phyloP scores from a whole-genome alignment of 2,888 invertebrate species.

The Scelioninae gen. 1 region DNA sequence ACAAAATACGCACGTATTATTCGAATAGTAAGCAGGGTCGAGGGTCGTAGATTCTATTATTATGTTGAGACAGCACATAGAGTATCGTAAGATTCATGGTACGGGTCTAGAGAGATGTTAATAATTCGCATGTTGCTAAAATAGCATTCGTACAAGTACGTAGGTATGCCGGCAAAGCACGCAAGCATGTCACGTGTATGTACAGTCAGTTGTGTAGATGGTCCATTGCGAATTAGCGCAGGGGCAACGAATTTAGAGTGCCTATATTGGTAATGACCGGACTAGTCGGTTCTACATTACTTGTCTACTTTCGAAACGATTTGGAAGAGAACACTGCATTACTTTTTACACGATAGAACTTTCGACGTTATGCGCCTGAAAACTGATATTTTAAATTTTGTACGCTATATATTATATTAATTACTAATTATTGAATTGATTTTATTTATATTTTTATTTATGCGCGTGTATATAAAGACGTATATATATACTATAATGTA shows the following conservation, averaged over 20 bases:
- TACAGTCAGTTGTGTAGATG: conserved; percentile 56
- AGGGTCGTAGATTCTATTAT: conserved; percentile 68
- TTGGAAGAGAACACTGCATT: conserved; percentile 3
- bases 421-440: too few species aligned
- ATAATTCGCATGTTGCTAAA: conserved; percentile 74
- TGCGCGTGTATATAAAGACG: too few species aligned
- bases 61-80: conserved; percentile 56
- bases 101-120: conserved; percentile 72
- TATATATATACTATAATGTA: too few species aligned
- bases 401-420: too few species aligned
- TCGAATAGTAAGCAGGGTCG: conserved; percentile 45
- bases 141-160: conserved; percentile 71
- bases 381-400: too few species aligned
- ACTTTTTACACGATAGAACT: too few species aligned
- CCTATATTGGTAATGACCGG: conserved; percentile 65
- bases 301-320: conserved; percentile 41
- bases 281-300: conserved; percentile 27
- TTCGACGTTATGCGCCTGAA: too few species aligned
- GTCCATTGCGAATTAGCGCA: conserved; percentile 62
- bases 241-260: conserved; percentile 68
- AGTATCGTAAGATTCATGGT: conserved; percentile 49
- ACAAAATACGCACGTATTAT: conserved; percentile 1
- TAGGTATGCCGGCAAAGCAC: conserved; percentile 64
- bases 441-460: too few species aligned
- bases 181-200: conserved; percentile 64